phyloP scores from a whole-genome alignment of 2,113 vertebrate genomes.

The Lasiurus borealis region DNA sequence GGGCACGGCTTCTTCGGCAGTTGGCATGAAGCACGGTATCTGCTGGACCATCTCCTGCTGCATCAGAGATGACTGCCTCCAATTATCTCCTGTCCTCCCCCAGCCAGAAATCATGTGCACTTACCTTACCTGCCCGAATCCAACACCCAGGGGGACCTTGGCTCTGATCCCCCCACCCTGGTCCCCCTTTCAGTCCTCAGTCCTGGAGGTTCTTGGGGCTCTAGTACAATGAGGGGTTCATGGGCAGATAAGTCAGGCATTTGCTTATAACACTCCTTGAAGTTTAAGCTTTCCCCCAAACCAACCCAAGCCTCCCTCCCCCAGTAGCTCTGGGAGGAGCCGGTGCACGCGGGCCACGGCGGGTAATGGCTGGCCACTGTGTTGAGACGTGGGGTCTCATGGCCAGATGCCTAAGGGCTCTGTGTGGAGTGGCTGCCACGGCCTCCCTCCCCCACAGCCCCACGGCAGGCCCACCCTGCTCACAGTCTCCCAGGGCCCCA shows the following conservation, averaged over 20 bases:
- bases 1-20: neutral
- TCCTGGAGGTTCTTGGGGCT: neutral
- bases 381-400: neutral
- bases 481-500: neutral
- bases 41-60: neutral
- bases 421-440: no score
- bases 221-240: neutral
- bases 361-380: neutral
- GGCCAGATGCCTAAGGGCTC: neutral
- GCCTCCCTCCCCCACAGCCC: neutral
- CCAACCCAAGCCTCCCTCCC: neutral
- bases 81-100: neutral
- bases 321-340: neutral
- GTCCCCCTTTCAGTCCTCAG: neutral
- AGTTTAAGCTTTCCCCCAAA: slow-evolving; percentile 33
- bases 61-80: neutral
- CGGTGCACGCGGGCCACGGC: neutral
- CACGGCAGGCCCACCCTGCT: neutral
- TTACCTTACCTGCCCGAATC: neutral
- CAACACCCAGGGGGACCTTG: neutral
- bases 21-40: neutral
- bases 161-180: neutral
- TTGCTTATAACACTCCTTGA: neutral
- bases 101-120: neutral
- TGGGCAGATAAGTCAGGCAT: neutral